Evolutionary conservation across 2,797 vertebrate genomes (phyloP), one percentile per base, ranked within the genome.

Genomic region (Valencia hispanica): DNA sequence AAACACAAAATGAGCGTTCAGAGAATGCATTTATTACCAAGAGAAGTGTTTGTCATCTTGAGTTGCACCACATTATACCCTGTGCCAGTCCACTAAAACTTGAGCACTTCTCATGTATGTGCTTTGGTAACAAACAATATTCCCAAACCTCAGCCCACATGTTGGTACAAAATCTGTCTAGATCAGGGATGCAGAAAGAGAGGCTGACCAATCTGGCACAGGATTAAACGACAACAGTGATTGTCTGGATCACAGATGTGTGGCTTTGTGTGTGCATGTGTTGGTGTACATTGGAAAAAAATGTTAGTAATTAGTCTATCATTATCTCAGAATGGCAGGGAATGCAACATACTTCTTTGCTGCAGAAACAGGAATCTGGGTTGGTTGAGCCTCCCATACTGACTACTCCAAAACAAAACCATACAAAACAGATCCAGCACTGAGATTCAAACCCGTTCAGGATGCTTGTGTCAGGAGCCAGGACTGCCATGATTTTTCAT

Each of bases 171-270:
- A 50, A 68, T 27, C 36, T 22, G 63, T 39, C 17, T 69, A 72
- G 50, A 51, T 51, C 74, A 75, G 43, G n/a, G 10, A 79, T 53
- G 51, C 50, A 53, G 41, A 78, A 81, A 71, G 72, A 59, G 39
- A 82, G 68, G 73, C 48, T 43, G 51, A 72, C 20, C 72, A 71
- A 83, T 77, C 1, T 1, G 30, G 43, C 71, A 77, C 73, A 68
- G 82, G 72, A 73, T 74, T 80, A 65, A 51, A 78, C 75, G 36
- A 75, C 72, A 74, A 78, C 72, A 57, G 66, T 34, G 71, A 75
- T 80, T 82, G 78, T 84, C 85, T 92, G 82, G 77, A 75, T 75
- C 77, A 79, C 91, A 92, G 91, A 92, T 93, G 91, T 85, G 66
- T 75, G 85, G 74, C 18, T 76, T 36, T 83, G 70, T 84, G 41